phyloP scores from a whole-genome alignment of 1,140 invertebrate genomes.

The Dreissena rostriformis region DNA sequence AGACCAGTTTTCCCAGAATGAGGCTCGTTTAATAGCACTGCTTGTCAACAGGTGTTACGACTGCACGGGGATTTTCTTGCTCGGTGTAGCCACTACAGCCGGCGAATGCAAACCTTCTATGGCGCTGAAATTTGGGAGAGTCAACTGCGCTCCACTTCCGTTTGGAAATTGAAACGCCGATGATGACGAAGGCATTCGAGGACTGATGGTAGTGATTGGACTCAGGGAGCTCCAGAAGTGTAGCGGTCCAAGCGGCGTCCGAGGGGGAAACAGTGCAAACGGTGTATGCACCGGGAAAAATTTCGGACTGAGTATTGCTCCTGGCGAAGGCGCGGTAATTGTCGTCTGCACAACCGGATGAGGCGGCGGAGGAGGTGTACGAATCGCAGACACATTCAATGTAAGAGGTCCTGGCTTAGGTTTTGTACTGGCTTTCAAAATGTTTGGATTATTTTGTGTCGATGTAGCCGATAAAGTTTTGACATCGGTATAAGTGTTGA shows the following conservation, averaged over 20 bases:
- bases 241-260: background rate
- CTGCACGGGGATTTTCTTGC: background rate
- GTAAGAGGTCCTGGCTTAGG: background rate
- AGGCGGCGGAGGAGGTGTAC: background rate
- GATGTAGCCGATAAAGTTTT: too few relatives aligned
- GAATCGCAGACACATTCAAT: background rate
- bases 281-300: background rate
- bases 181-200: background rate
- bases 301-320: background rate
- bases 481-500: too few relatives aligned
- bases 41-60: background rate
- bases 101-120: background rate
- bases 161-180: background rate
- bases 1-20: too few relatives aligned
- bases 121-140: constrained; percentile 7
- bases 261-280: background rate
- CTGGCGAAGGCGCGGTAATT: background rate
- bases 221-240: background rate
- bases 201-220: background rate
- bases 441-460: too few relatives aligned
- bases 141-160: background rate
- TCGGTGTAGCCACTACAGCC: background rate
- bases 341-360: background rate
- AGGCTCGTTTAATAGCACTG: too few relatives aligned
- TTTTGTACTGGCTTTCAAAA: background rate